Evolutionary conservation across 2,888 invertebrate species (phyloP).

Genomic region (Romanomermis culicivorax): DNA sequence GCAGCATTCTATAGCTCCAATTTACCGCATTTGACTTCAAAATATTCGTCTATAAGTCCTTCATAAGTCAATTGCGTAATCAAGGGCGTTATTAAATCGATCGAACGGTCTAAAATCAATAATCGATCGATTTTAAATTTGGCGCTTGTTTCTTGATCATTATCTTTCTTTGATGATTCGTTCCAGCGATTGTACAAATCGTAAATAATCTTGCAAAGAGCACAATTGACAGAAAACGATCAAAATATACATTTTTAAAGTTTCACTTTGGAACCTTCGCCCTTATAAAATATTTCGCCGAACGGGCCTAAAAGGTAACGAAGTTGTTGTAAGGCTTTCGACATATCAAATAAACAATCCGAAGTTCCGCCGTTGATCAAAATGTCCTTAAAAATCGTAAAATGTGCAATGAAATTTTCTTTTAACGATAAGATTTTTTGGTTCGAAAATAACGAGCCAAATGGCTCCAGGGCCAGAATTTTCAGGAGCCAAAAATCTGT

Average conservation of each 20-base stretch:
- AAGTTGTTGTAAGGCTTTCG: slow-evolving; percentile 1
- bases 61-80: slow-evolving; percentile 89
- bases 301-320: slow-evolving; percentile 4
- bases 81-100: slow-evolving; percentile 74
- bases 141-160: no score
- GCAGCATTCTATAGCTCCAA: no score
- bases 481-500: no score
- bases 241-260: no score
- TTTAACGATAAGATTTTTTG: background rate
- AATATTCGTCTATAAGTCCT: slow-evolving; percentile 85
- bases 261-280: slow-evolving; percentile 6
- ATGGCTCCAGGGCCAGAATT: no score
- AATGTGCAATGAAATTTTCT: background rate
- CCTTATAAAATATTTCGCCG: slow-evolving; percentile 4
- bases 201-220: no score
- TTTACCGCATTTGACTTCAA: slow-evolving; percentile 47
- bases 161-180: no score
- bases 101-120: slow-evolving; percentile 63
- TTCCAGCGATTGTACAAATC: no score
- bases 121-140: slow-evolving; percentile 49
- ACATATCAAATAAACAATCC: slow-evolving; percentile 1
- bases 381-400: slow-evolving; percentile 1
- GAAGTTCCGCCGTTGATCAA: background rate
- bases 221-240: no score
- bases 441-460: background rate